Percentiles rank a stretch among this genome's conserved stretches.
phyloP scores from a whole-genome alignment of 2,797 vertebrate species.

The Leuciscus waleckii region DNA sequence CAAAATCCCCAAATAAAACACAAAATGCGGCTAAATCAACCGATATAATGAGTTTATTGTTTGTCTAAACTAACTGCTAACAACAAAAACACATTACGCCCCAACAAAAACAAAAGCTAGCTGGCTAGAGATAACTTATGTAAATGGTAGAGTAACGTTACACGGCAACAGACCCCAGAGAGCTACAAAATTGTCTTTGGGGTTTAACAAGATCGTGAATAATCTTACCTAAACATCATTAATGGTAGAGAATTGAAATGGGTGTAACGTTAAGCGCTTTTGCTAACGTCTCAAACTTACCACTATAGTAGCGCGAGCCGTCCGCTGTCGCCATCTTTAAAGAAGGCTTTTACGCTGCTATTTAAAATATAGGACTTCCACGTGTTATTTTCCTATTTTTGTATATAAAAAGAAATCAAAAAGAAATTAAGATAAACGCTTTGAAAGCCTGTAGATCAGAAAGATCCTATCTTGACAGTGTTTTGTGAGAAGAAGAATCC shows the following conservation, averaged over 20 bases:
- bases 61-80: not conserved
- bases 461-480: not conserved
- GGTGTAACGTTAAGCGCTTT: not conserved
- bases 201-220: not conserved
- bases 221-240: not conserved
- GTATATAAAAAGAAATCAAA: not conserved
- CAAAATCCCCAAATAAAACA: not conserved
- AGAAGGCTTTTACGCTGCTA: not conserved
- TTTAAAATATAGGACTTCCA: not conserved
- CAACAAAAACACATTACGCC: not conserved
- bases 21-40: not conserved
- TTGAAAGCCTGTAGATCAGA: not conserved
- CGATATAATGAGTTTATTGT: no score
- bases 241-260: not conserved
- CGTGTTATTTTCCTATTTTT: not conserved
- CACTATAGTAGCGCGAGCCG: slow-evolving; percentile 59
- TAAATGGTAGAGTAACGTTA: not conserved
- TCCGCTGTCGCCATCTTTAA: slow-evolving; percentile 64
- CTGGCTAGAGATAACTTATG: slow-evolving; percentile 7
- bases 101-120: slow-evolving; percentile 1
- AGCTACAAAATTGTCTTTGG: not conserved
- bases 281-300: slow-evolving; percentile 51
- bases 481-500: not conserved
- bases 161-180: not conserved
- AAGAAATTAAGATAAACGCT: not conserved